Evolutionary conservation across 1,140 invertebrate species (phyloP).

Genomic region (Tetramorium alpestre): DNA sequence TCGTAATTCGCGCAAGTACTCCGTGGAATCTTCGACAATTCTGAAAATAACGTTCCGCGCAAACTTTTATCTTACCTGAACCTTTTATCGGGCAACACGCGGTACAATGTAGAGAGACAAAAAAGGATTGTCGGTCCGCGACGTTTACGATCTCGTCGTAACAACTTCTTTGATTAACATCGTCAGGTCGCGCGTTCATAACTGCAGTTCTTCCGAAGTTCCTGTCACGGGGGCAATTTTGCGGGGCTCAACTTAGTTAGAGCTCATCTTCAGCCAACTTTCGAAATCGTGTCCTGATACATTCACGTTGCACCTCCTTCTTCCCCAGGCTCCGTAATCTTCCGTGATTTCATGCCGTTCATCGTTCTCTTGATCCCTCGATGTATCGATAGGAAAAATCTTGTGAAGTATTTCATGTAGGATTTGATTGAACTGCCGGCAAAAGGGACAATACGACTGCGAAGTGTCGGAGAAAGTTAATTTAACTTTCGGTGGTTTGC

Average conservation of each 20-base stretch:
- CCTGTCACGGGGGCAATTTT: conserved; percentile 29
- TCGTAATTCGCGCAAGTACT: background rate
- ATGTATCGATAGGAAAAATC: conserved; percentile 11
- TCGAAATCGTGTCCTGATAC: conserved; percentile 1
- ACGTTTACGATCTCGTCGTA: conserved; percentile 40
- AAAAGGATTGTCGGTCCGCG: background rate
- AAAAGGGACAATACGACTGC: conserved; percentile 5
- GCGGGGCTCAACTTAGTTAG: conserved; percentile 29
- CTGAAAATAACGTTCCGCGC: background rate
- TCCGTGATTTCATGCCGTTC: background rate
- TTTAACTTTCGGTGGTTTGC: conserved; percentile 28
- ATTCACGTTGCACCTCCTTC: background rate
- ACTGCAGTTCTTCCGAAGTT: conserved; percentile 43
- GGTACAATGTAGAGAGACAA: background rate
- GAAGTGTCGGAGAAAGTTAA: conserved; percentile 49
- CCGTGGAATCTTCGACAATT: background rate
- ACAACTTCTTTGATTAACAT: conserved; percentile 53
- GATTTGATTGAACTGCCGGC: background rate
- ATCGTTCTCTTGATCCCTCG: background rate
- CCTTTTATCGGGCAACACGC: conserved; percentile 5
- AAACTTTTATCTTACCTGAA: background rate
- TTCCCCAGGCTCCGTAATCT: background rate
- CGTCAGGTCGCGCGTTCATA: conserved; percentile 28
- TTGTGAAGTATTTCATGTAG: background rate
- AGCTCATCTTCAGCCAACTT: conserved; percentile 33